Evolutionary conservation across 2,797 vertebrate genomes (phyloP).

Genomic region (Galago senegalensis): DNA sequence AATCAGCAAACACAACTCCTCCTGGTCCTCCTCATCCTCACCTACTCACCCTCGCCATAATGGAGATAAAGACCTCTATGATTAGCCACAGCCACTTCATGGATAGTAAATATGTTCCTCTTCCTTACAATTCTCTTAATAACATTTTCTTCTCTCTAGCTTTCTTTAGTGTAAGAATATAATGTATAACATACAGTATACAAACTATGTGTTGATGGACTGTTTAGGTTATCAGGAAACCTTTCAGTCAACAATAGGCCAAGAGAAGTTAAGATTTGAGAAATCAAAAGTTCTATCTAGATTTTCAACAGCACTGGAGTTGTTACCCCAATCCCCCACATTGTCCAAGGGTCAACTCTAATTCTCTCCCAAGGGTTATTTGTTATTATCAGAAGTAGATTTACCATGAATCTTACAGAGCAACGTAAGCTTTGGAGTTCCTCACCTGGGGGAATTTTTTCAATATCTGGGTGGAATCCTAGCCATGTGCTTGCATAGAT

Average conservation of each 20-base stretch:
- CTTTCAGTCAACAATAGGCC: background rate
- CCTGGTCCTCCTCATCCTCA: background rate
- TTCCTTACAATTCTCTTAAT: background rate
- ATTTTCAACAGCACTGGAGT: background rate
- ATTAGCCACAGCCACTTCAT: background rate
- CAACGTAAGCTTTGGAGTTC: background rate
- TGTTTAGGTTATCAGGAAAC: background rate
- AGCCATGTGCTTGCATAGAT: background rate
- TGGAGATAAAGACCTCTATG: background rate
- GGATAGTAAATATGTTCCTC: background rate
- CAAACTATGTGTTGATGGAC: background rate
- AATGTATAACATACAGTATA: background rate
- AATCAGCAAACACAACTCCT: background rate
- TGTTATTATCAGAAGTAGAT: background rate
- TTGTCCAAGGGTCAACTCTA: background rate
- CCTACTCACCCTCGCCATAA: background rate
- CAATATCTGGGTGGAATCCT: background rate
- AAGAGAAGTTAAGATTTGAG: background rate
- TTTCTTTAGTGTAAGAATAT: background rate
- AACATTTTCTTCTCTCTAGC: background rate
- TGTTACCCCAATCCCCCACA: fast-evolving
- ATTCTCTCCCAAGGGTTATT: background rate
- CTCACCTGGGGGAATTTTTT: background rate
- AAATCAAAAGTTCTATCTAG: background rate
- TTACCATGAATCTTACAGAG: background rate